Evolutionary conservation across 2,113 vertebrate genomes (phyloP).

Genomic region (Calidris pugnax): DNA sequence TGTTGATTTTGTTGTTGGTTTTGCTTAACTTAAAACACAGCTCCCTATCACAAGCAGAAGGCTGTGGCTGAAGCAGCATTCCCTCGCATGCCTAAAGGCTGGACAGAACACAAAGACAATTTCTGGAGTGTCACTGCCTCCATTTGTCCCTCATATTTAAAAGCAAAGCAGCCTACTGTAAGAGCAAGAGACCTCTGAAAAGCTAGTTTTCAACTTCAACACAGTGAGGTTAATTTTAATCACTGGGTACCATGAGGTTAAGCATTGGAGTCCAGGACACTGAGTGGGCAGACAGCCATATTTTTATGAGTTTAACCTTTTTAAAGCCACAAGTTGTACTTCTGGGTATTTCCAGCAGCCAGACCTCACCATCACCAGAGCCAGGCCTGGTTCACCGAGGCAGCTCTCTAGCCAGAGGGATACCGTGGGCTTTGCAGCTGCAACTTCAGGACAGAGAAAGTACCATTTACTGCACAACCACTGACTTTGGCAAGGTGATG

Average conservation of each 20-base stretch:
- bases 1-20: neutral
- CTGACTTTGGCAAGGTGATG: neutral
- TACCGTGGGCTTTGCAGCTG: neutral
- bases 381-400: neutral
- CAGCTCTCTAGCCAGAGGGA: neutral
- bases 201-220: neutral
- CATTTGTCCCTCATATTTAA: fast-evolving
- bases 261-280: neutral
- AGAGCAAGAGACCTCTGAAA: neutral
- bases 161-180: neutral
- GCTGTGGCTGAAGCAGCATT: neutral
- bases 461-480: neutral
- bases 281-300: fast-evolving
- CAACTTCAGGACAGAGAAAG: neutral
- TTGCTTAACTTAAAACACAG: neutral
- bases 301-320: fast-evolving
- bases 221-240: neutral
- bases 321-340: neutral
- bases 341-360: neutral
- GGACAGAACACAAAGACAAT: neutral
- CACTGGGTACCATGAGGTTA: neutral
- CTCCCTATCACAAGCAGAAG: neutral
- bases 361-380: neutral
- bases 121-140: fast-evolving
- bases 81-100: too few species aligned